phyloP scores from a whole-genome alignment of 2,113 vertebrate species.

The Siniperca knerii region DNA sequence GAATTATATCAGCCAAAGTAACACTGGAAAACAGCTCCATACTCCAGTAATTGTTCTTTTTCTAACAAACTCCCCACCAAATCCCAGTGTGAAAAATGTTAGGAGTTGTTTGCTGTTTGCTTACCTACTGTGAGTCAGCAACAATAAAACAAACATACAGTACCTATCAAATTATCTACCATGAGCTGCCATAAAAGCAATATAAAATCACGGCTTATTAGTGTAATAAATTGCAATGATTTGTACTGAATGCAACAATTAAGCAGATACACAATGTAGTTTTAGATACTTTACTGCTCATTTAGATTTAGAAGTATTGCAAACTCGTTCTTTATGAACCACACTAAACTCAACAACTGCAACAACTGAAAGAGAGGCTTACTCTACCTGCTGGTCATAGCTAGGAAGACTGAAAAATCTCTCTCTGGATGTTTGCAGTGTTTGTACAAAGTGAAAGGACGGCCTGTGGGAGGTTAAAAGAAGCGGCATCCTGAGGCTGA shows the following conservation, averaged over 20 bases:
- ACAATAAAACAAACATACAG: slow-evolving; percentile 28
- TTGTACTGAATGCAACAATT: slow-evolving; percentile 24
- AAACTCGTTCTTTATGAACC: slow-evolving; percentile 17
- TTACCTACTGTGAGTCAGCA: neutral
- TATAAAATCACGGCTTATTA: slow-evolving; percentile 15
- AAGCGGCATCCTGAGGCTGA: slow-evolving; percentile 38
- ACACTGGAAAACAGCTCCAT: slow-evolving; percentile 24
- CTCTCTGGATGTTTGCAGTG: slow-evolving; percentile 10
- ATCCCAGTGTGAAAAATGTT: slow-evolving; percentile 2
- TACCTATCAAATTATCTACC: neutral
- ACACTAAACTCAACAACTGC: slow-evolving; percentile 12
- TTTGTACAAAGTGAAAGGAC: slow-evolving; percentile 16
- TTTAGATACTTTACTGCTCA: slow-evolving; percentile 14
- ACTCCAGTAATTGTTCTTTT: neutral
- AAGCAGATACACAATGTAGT: slow-evolving; percentile 15
- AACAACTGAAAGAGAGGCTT: slow-evolving; percentile 8
- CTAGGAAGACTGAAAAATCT: slow-evolving; percentile 13
- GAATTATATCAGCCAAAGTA: slow-evolving; percentile 32
- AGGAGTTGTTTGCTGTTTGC: neutral
- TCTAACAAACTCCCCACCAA: neutral
- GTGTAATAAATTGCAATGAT: neutral
- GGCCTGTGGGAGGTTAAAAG: slow-evolving; percentile 18
- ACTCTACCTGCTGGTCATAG: neutral
- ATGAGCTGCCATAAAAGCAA: neutral
- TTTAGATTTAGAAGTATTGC: neutral